Evolutionary conservation across 2,797 vertebrate genomes (phyloP), one percentile per base, ranked within the genome.

Genomic region (Podarcis siculus): DNA sequence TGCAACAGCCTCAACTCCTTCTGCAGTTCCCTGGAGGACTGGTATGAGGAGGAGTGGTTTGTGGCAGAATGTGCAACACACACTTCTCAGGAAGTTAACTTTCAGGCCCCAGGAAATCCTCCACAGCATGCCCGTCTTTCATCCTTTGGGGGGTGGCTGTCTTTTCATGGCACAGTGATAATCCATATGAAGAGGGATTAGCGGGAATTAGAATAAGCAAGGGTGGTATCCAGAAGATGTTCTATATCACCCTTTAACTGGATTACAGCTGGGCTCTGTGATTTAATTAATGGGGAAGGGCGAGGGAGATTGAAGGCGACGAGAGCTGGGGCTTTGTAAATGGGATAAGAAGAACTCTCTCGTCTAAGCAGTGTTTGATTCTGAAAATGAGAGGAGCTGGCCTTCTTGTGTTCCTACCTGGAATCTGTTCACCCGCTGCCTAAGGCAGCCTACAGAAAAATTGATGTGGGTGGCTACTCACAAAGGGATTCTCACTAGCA

Each of bases 1-100:
- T 76, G 76, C 42, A 86, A 21, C 25, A 71, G n/a, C 5, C 15
- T 4, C n/a, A 64, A 12, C 4, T 12, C 39, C 30, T 84, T 1
- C 25, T 67, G 73, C 81, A 81, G 79, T 58, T 86, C 37, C 17
- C 80, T 15, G 39, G 78, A 76, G 78, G 81, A 75, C 79, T 15
- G 66, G 66, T 23, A 13, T 67, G 45, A 37, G 35, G 71, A 12
- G 32, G 32, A 17, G 35, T 21, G 2, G 35, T 17, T 1, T 49
- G n/a, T 73, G 64, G 55, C 72, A 55, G 39, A 19, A 79, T 71
- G 82, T n/a, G 92, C 78, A 39, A 49, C 15, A 27, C 80, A 37
- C 37, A 49, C n/a, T 71, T 94, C 92, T 85, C n/a, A 73, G 39
- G 35, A 88, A 85, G 86, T 67, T 32, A 79, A 49, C 15, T 15